These are phyloP conservation scores for Lepidocolaptes lacrymiger DNA, from an alignment of 2,797 vertebrate species.

Conservation along the genomic window DNA sequence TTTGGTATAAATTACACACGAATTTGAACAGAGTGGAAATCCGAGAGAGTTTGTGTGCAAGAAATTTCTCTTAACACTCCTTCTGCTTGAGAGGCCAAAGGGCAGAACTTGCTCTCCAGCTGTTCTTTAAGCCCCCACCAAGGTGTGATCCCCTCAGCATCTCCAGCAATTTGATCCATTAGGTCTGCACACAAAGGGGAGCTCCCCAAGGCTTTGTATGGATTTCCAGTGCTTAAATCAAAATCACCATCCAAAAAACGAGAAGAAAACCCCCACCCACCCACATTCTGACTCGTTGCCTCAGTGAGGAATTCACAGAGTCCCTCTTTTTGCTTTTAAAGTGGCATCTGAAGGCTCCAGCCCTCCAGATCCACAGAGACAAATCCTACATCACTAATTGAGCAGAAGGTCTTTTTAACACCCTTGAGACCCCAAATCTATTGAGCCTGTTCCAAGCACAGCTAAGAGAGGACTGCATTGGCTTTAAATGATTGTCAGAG, in stretches of 20 bases:
- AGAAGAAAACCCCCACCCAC: not conserved
- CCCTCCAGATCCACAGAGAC: not conserved
- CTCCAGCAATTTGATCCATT: constrained; percentile 26
- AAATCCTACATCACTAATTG: not conserved
- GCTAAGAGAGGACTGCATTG: not conserved
- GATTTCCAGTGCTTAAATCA: constrained; percentile 6
- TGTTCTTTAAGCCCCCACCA: not conserved
- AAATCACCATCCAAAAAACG: not conserved
- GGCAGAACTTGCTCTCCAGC: not conserved
- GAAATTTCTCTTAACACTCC: not conserved
- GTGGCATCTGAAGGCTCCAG: not conserved
- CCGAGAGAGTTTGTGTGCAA: not conserved
- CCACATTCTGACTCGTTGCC: not conserved
- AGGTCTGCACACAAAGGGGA: not conserved
- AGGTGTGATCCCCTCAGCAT: not conserved
- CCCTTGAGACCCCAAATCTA: not conserved
- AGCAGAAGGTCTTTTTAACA: not conserved
- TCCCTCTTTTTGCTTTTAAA: not conserved
- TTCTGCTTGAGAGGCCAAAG: not conserved
- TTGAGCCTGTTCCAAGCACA: not conserved
- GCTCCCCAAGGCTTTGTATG: not conserved
- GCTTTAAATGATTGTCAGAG: not conserved
- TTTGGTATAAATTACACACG: constrained; percentile 39
- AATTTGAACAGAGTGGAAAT: constrained; percentile 42
- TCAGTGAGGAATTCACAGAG: not conserved